Conservation (phyloP, 1,140 invertebrate species). For the Globodera rostochiensis region DNA sequence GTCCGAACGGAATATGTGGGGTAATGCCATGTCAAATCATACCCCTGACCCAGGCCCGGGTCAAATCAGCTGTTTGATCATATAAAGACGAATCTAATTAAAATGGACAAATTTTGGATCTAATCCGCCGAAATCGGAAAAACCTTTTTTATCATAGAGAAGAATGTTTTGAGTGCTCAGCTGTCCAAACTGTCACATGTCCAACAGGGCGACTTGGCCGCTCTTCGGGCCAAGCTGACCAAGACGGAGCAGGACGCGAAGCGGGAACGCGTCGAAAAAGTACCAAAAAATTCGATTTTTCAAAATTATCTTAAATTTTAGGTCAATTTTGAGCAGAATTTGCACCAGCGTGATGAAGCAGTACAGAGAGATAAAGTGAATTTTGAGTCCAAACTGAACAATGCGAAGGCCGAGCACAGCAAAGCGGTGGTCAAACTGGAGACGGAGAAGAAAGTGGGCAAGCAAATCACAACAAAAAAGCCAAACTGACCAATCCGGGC, state of each 20-base stretch:
- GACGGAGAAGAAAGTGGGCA: conserved; percentile 11
- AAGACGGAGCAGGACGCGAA: neutral
- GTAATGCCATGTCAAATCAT: no score
- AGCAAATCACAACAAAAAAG: neutral
- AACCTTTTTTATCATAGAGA: neutral
- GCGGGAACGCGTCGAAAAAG: conserved; percentile 6
- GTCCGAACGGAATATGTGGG: no score
- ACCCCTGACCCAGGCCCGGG: no score
- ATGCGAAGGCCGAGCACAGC: neutral
- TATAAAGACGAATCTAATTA: no score
- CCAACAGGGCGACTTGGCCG: neutral
- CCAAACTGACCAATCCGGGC: no score
- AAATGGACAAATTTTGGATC: neutral
- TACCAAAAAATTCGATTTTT: neutral
- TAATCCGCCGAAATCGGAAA: neutral
- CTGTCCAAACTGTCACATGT: neutral
- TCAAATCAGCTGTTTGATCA: no score
- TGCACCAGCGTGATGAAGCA: neutral
- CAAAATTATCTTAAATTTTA: neutral
- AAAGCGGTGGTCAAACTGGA: conserved; percentile 3
- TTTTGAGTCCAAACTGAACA: conserved; percentile 3
- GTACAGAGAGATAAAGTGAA: conserved; percentile 1
- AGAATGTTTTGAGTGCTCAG: neutral
- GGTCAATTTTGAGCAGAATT: conserved; percentile 8
- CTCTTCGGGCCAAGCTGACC: neutral